phyloP scores from a whole-genome alignment of 2,797 vertebrate species.

The Labeo calbasu region DNA sequence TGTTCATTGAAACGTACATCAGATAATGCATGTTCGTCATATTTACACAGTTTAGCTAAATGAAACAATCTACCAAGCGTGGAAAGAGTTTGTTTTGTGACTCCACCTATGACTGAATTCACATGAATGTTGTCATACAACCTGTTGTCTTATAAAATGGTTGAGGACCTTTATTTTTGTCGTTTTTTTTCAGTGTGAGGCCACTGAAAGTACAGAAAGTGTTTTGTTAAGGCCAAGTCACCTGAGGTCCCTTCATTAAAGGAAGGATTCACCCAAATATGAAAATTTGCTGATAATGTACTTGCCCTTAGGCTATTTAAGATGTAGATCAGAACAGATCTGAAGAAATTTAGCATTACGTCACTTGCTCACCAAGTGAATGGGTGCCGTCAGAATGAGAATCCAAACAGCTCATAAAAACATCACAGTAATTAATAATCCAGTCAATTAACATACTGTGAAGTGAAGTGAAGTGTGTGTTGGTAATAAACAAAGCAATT shows the following conservation, averaged over 20 bases:
- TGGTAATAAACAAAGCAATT: background rate
- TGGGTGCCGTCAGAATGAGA: background rate
- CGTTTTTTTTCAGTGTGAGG: background rate
- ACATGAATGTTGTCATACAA: constrained; percentile 11
- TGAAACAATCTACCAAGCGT: background rate
- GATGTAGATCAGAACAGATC: no score
- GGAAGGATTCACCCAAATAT: background rate
- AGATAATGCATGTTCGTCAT: background rate
- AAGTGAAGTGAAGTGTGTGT: background rate
- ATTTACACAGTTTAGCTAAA: constrained; percentile 17
- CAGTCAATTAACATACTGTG: background rate
- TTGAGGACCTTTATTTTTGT: background rate
- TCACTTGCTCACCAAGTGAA: background rate
- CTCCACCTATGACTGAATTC: constrained; percentile 6
- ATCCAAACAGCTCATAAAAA: background rate
- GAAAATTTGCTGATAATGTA: background rate
- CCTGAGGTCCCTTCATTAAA: background rate
- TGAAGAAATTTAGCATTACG: background rate
- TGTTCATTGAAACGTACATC: background rate
- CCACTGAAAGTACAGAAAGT: background rate
- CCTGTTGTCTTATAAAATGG: background rate
- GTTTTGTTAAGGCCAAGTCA: background rate
- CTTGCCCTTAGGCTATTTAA: background rate
- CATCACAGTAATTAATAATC: background rate
- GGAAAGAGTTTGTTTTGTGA: constrained; percentile 33